Percentiles rank a stretch among this genome's conserved stretches.
phyloP scores from a whole-genome alignment of 1,140 invertebrate genomes.

The Zaprionus camerounensis region DNA sequence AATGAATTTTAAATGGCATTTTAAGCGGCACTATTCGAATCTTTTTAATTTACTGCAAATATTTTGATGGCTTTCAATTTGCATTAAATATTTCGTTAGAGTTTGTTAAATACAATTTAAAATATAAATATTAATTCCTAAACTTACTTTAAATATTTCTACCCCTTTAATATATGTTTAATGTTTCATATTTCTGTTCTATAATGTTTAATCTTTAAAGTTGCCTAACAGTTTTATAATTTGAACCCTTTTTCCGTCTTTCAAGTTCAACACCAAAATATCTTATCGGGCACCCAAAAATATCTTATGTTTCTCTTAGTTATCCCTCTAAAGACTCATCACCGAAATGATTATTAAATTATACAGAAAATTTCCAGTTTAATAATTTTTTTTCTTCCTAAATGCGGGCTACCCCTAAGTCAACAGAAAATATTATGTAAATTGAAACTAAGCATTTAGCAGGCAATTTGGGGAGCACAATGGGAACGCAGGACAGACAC shows the following conservation, averaged over 20 bases:
- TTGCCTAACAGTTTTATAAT: background rate
- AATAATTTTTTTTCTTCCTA: conserved; percentile 23
- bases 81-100: background rate
- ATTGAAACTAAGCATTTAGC: conserved; percentile 70
- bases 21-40: background rate
- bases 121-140: background rate
- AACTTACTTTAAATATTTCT: background rate
- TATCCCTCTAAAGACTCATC: background rate
- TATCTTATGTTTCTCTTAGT: background rate
- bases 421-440: conserved; percentile 56
- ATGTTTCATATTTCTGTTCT: background rate
- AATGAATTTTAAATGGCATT: conserved; percentile 8
- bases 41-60: background rate
- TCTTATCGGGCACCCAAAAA: background rate
- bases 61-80: background rate
- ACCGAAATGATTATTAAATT: conserved; percentile 52
- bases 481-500: conserved; percentile 2
- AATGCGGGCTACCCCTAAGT: conserved; percentile 65
- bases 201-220: background rate
- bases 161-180: background rate
- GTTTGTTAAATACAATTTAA: background rate
- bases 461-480: conserved; percentile 48
- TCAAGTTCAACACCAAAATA: conserved; percentile 21
- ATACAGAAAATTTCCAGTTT: conserved; percentile 22
- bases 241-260: background rate